Conservation (phyloP, 2,888 invertebrate species). For the Agapostemon virescens region DNA sequence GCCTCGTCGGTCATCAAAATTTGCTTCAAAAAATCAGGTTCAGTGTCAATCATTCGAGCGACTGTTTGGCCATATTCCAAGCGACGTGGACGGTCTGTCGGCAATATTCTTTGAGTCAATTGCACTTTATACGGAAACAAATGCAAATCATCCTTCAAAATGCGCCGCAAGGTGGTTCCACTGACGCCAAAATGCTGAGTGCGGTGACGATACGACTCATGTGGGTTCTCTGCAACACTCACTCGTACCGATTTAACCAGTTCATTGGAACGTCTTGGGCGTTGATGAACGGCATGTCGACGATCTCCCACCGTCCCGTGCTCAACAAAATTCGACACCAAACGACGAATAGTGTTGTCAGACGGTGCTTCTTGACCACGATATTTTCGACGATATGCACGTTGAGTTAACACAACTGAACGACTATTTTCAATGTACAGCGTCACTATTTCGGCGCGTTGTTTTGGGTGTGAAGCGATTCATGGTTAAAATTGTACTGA, state of each 20-base stretch:
- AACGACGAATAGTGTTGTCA: conserved; percentile 14
- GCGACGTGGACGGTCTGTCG: too few relatives aligned
- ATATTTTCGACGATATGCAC: conserved; percentile 21
- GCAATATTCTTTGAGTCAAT: too few relatives aligned
- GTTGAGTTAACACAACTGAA: conserved; percentile 13
- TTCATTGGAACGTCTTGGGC: conserved; percentile 16
- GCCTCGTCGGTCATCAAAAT: too few relatives aligned
- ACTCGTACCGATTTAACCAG: background rate
- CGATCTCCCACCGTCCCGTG: conserved; percentile 11
- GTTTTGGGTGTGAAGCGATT: too few relatives aligned
- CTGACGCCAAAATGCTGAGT: background rate
- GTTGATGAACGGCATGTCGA: conserved; percentile 2
- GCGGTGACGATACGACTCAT: background rate
- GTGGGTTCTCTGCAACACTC: conserved; percentile 14
- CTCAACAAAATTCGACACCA: background rate
- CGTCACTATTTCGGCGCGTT: too few relatives aligned
- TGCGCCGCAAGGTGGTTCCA: background rate
- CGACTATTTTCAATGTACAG: too few relatives aligned
- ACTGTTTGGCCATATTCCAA: too few relatives aligned
- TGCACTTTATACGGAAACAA: too few relatives aligned
- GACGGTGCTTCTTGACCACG: background rate
- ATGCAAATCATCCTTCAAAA: too few relatives aligned
- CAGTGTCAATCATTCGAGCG: too few relatives aligned
- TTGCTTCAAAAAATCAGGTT: too few relatives aligned
- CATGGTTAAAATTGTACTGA: too few relatives aligned